Evolutionary conservation across 2,797 vertebrate genomes (phyloP), one percentile per base, ranked within the genome.

Genomic region (Smutsia gigantea): DNA sequence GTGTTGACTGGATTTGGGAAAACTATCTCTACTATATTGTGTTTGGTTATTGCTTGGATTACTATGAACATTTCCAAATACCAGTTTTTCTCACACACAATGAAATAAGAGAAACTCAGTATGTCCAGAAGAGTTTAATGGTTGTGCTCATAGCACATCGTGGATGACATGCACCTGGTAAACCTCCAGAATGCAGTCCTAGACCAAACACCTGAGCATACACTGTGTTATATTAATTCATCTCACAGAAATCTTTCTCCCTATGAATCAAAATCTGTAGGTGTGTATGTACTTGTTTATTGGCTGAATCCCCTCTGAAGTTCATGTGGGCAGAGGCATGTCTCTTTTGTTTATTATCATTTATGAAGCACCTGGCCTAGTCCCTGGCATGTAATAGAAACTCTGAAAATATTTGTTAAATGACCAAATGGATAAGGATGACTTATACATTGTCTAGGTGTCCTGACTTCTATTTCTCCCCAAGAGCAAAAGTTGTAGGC

Each of bases 391-490:
- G 55, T 53, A 91, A 53, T 59, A 82, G 9, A 23, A 94, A 90
- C 29, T 97, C 46, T 34, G 42, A 55, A 95, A 86, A 69, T 79
- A 87, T 89, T 57, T 87, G 57, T 55, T 78, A 66, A 79, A 84
- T 89, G n/a, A 94, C 53, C 11, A 0, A 87, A 85, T 31, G 37
- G 19, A 59, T 72, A 74, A 74, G 5, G 34, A 92, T 89, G 49
- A 55, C 81, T 71, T 85, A 49, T 66, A 18, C 37, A 69, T 89
- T 57, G 61, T 81, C 13, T 94, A 17, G 4, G 10, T 69, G 11
- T 53, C 42, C 31, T 95, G 55, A 57, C 14, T 79, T 27, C 34
- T 74, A 37, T 78, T 78, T 89, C n/a, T 81, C 49, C 78, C 34
- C 18, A 83, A 96, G 55, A 89, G 29, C 12, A 78, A 94, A 94